Evolutionary conservation across 1,140 invertebrate genomes (phyloP), one percentile per base, ranked within the genome.

Genomic region (Heliconius eleuchia): DNA sequence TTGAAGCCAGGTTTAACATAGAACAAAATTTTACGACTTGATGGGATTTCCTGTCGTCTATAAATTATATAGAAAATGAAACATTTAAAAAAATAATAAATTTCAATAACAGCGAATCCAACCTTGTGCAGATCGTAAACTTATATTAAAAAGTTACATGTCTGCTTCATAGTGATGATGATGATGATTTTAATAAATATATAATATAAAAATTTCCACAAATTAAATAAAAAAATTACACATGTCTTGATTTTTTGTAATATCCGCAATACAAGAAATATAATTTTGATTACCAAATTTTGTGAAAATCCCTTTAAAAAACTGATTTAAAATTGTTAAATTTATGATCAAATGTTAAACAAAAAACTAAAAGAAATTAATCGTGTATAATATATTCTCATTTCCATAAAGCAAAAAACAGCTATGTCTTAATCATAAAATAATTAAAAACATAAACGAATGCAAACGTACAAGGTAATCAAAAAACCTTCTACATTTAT

Each of bases 11-110:
- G 76, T 77, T 78, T 75, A 72, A 71, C 50, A 80, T 76, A 80
- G 23, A 76, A 27, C 72, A 76, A 73, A 79, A 46, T 86, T 91
- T 90, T 88, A 91, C 82, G 85, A 87, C 80, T 76, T 80, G 73
- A 84, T 88, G 86, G 89, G 83, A 86, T 82, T 83, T 82, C 52
- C 52, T 80, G 80, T 81, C 83, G 83, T 86, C 83, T 84, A 89
- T 89, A 91, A 89, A 89, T 91, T 87, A 85, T 82, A 80, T 81
- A 83, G 78, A 84, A 85, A 88, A 89, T 89, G 89, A 88, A 90
- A 89, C 88, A 87, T 86, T 82, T 76, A 81, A 86, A 81, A 86
- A 80, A 85, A 85, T 66, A 66, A 66, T 66, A 5, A 66, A 66
- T 86, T 84, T 86, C 84, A 66, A 85, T 82, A 83, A 88, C 88